A percentile compares a stretch with the other conserved stretches of the same genome.
These are phyloP conservation scores for Patiria pectinifera DNA, from an alignment of 53 echinoderm and acorn worm species.

Conservation along the genomic window DNA sequence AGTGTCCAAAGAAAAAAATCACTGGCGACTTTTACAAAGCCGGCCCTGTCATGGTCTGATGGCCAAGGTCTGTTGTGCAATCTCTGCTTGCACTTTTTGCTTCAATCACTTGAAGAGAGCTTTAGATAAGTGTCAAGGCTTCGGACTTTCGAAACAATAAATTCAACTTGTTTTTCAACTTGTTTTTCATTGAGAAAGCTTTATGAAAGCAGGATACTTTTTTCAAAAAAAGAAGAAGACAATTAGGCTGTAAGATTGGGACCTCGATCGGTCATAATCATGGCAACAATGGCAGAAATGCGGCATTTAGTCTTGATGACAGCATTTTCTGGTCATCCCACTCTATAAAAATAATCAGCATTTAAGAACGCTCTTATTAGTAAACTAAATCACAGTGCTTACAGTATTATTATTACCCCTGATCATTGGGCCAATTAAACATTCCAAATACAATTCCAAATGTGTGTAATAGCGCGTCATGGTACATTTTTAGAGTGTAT, in stretches of 20 bases:
- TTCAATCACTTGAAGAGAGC: background rate
- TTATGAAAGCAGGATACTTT: background rate
- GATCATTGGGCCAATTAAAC: no score
- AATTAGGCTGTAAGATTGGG: background rate
- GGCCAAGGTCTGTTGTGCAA: background rate
- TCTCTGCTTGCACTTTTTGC: background rate
- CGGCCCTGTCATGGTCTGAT: background rate
- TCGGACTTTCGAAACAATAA: background rate
- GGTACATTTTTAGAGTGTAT: no score
- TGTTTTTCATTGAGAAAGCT: background rate
- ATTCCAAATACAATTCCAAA: no score
- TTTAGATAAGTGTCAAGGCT: no score
- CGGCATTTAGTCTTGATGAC: background rate
- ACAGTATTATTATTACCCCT: no score
- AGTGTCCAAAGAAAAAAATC: no score
- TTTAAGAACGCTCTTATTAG: no score
- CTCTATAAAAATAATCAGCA: no score
- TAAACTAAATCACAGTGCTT: no score
- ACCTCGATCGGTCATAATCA: background rate
- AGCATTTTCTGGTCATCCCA: background rate
- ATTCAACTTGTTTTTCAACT: background rate
- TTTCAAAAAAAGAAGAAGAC: background rate
- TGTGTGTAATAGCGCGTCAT: no score
- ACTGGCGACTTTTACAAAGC: background rate
- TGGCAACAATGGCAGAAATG: background rate